Evolutionary conservation across 2,888 invertebrate genomes (phyloP).

Genomic region (Hypercompe scribonia): DNA sequence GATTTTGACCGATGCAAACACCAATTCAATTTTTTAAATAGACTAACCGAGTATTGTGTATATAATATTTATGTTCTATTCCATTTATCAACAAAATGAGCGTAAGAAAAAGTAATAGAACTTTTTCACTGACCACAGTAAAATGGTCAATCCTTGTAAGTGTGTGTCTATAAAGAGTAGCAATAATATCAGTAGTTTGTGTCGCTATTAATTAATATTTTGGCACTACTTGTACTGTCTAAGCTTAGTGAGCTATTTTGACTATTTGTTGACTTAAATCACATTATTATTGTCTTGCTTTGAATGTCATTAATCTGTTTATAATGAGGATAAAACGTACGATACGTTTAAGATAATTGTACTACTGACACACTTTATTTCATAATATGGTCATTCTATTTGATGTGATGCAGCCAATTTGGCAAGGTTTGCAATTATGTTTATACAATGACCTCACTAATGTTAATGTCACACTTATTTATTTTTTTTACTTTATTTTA

Average conservation of each 20-base stretch:
- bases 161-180: no score
- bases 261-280: neutral
- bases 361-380: neutral
- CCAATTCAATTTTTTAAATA: no score
- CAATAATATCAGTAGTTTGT: neutral
- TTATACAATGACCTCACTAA: constrained; percentile 9
- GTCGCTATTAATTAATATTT: neutral
- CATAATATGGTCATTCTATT: neutral
- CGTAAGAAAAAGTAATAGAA: no score
- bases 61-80: no score
- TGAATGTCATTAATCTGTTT: neutral
- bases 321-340: neutral
- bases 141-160: no score
- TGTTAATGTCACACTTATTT: constrained; percentile 9
- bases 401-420: constrained; percentile 8
- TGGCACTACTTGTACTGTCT: neutral
- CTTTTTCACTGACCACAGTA: no score
- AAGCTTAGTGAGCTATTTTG: neutral
- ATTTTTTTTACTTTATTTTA: neutral
- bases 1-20: no score
- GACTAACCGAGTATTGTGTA: no score
- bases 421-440: neutral
- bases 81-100: no score
- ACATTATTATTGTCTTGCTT: neutral
- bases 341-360: neutral